These are phyloP conservation scores for Caenorhabditis japonica DNA, from an alignment of 2,888 invertebrate genomes.

Conservation along the genomic window DNA sequence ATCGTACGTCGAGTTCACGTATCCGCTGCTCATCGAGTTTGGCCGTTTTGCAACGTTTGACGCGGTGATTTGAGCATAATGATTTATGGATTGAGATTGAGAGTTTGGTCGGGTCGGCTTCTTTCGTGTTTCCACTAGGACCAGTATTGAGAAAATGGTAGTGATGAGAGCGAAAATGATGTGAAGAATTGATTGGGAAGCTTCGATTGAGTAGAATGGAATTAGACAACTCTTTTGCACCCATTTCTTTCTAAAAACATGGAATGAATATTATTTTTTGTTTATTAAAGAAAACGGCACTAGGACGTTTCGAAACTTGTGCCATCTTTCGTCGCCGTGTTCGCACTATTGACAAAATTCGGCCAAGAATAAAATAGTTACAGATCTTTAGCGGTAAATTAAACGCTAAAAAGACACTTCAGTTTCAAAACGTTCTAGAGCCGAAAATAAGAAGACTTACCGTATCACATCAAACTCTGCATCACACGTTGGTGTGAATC, in stretches of 20 bases:
- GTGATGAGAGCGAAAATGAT: slow-evolving; percentile 58
- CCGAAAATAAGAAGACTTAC: slow-evolving; percentile 17
- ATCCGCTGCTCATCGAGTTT: slow-evolving; percentile 64
- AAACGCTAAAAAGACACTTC: no score
- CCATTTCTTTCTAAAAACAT: slow-evolving; percentile 45
- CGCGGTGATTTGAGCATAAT: slow-evolving; percentile 41
- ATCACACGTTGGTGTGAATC: slow-evolving; percentile 68
- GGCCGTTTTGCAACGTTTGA: slow-evolving; percentile 44
- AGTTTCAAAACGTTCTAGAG: no score
- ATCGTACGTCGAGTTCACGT: slow-evolving; percentile 70
- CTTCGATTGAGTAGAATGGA: slow-evolving; percentile 64
- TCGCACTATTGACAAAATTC: no score
- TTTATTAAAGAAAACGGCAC: not conserved
- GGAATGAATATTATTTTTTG: not conserved
- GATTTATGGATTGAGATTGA: slow-evolving; percentile 42
- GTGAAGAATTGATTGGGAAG: slow-evolving; percentile 62
- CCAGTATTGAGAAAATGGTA: slow-evolving; percentile 49
- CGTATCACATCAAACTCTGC: slow-evolving; percentile 69
- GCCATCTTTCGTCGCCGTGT: no score
- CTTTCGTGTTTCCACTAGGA: slow-evolving; percentile 30
- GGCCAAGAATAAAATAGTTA: no score
- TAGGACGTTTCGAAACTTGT: no score
- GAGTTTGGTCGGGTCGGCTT: slow-evolving; percentile 14
- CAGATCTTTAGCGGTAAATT: no score
- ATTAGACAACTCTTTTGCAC: slow-evolving; percentile 58